Conservation (phyloP, 1,140 invertebrate species). For the Bemisia tabaci region DNA sequence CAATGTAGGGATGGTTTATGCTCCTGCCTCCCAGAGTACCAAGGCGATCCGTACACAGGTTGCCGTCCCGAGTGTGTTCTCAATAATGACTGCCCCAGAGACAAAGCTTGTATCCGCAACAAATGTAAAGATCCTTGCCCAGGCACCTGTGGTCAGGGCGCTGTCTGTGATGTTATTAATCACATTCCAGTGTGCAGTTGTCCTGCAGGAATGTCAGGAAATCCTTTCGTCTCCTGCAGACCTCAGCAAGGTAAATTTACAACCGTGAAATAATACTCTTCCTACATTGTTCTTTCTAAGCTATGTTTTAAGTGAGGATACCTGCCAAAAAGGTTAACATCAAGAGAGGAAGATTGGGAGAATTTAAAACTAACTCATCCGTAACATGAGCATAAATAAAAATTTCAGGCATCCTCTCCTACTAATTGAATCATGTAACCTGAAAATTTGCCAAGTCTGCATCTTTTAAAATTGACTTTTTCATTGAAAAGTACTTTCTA, state of each 20-base stretch:
- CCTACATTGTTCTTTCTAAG: background rate
- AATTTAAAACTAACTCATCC: too few species aligned
- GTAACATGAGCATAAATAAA: background rate
- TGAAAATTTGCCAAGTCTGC: too few species aligned
- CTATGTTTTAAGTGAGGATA: background rate
- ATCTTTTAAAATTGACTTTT: too few species aligned
- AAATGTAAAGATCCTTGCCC: slow-evolving; percentile 36
- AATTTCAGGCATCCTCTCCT: background rate
- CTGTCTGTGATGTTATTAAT: slow-evolving; percentile 32
- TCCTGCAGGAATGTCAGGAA: slow-evolving; percentile 30
- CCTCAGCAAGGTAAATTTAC: slow-evolving; percentile 24
- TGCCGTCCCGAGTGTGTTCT: slow-evolving; percentile 58
- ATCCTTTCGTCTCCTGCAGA: slow-evolving; percentile 29
- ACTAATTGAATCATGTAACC: background rate
- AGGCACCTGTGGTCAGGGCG: slow-evolving; percentile 34
- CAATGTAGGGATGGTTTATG: slow-evolving; percentile 41
- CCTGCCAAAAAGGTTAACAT: too few species aligned
- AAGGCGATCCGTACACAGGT: slow-evolving; percentile 52
- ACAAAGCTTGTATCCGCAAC: slow-evolving; percentile 33
- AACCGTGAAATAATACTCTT: slow-evolving; percentile 35
- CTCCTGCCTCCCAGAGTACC: slow-evolving; percentile 46
- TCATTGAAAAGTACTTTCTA: too few species aligned
- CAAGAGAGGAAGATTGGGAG: too few species aligned
- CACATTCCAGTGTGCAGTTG: slow-evolving; percentile 34
- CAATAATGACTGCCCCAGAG: slow-evolving; percentile 32